Evolutionary conservation across 2,797 vertebrate species (phyloP).

Genomic region (Enteromius afrohamiltoni): DNA sequence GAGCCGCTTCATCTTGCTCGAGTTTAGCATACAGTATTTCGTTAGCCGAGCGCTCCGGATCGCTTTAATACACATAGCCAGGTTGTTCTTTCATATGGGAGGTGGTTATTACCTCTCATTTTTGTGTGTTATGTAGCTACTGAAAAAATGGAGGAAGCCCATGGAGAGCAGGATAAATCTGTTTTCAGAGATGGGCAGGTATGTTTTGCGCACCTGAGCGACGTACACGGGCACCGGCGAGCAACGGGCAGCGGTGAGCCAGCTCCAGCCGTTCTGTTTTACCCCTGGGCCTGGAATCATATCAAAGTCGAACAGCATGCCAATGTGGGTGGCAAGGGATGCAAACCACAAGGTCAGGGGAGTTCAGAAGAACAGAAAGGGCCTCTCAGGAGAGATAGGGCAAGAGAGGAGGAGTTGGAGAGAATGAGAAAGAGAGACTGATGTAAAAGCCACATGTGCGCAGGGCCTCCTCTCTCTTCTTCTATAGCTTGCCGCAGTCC

Average conservation of each 20-base stretch:
- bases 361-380: constrained; percentile 56
- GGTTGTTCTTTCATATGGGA: constrained; percentile 52
- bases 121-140: constrained; percentile 27
- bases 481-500: constrained; percentile 63
- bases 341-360: constrained; percentile 50
- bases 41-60: constrained; percentile 47
- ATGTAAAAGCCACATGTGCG: constrained; percentile 61
- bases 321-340: constrained; percentile 58
- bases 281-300: constrained; percentile 68
- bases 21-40: constrained; percentile 61
- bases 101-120: constrained; percentile 44
- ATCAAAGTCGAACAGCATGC: constrained; percentile 60
- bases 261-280: constrained; percentile 61
- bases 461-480: constrained; percentile 48
- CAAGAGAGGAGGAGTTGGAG: constrained; percentile 34
- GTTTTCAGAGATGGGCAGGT: not conserved
- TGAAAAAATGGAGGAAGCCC: constrained; percentile 16
- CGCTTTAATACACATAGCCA: constrained; percentile 43
- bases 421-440: constrained; percentile 45
- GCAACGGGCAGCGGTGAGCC: constrained; percentile 24
- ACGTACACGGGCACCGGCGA: not conserved
- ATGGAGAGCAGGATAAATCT: constrained; percentile 9
- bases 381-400: constrained; percentile 49
- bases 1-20: constrained; percentile 69
- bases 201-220: constrained; percentile 35